A percentile compares a stretch with the other conserved stretches of the same genome.
phyloP scores from a whole-genome alignment of 2,888 invertebrate genomes.

The Drosophila paucipuncta region DNA sequence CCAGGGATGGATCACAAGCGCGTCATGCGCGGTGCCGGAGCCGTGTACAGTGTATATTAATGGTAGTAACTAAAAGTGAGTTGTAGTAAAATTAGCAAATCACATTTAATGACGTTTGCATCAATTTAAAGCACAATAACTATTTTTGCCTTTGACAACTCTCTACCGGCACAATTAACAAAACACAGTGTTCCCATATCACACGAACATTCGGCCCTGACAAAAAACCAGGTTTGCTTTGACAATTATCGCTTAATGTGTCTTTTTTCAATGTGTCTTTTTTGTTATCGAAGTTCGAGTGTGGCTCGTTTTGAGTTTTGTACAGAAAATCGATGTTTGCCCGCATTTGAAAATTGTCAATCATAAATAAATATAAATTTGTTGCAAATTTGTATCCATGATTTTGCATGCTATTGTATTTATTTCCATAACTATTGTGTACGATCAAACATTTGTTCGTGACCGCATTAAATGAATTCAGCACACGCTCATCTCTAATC shows the following conservation, averaged over 20 bases:
- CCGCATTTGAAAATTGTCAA: neutral
- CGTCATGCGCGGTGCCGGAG: constrained; percentile 66
- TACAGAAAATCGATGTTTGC: neutral
- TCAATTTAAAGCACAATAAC: constrained; percentile 5
- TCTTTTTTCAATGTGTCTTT: neutral
- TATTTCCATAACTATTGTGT: neutral
- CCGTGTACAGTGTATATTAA: constrained; percentile 32
- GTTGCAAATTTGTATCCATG: neutral
- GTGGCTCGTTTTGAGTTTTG: neutral
- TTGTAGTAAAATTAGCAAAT: neutral
- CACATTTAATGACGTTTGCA: constrained; percentile 6
- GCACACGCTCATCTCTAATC: constrained; percentile 33
- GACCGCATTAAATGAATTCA: neutral
- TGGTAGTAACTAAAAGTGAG: constrained; percentile 2
- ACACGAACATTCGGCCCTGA: constrained; percentile 39
- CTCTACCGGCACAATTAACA: constrained; percentile 51
- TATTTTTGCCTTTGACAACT: constrained; percentile 12
- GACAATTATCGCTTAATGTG: constrained; percentile 26
- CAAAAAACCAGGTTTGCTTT: constrained; percentile 27
- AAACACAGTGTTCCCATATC: constrained; percentile 50
- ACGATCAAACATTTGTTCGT: neutral
- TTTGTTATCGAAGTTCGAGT: constrained; percentile 20
- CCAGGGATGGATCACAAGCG: constrained; percentile 57
- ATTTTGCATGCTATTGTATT: neutral
- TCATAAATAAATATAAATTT: neutral